Evolutionary conservation across 2,113 vertebrate species (phyloP).

Genomic region (Labeo rohita): DNA sequence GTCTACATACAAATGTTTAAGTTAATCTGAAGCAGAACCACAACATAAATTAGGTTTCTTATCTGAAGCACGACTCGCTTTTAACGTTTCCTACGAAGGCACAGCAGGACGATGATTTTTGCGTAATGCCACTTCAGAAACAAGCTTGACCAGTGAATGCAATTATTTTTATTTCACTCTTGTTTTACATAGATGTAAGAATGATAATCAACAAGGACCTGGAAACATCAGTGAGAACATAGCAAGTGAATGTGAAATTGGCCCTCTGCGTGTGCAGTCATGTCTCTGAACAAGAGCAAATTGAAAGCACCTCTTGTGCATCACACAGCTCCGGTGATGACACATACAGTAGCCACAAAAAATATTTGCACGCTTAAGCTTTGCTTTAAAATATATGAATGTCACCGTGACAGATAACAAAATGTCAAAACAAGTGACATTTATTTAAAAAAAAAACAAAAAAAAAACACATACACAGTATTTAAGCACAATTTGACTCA

Average conservation of each 20-base stretch:
- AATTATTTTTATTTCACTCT: background rate
- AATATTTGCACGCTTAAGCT: slow-evolving; percentile 2
- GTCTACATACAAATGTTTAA: slow-evolving; percentile 10
- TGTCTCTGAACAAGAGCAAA: background rate
- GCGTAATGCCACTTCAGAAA: background rate
- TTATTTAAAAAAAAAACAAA: too few species aligned
- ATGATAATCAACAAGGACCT: background rate
- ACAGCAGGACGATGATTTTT: background rate
- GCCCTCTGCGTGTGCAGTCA: background rate
- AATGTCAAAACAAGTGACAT: background rate
- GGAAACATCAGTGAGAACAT: background rate
- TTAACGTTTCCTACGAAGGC: background rate
- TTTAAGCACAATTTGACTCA: background rate
- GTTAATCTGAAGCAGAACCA: background rate
- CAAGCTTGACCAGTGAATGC: slow-evolving; percentile 1
- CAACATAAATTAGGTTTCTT: slow-evolving; percentile 5
- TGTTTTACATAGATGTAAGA: slow-evolving; percentile 3
- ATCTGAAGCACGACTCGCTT: background rate
- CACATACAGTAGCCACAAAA: background rate
- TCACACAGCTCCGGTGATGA: background rate
- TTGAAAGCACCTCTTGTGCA: background rate
- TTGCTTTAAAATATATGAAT: background rate
- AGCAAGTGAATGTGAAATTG: background rate
- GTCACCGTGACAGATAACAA: background rate
- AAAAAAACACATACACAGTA: background rate